Base-by-base conservation (phyloP, 2,113 vertebrate species). In the Pipra filicauda region DNA sequence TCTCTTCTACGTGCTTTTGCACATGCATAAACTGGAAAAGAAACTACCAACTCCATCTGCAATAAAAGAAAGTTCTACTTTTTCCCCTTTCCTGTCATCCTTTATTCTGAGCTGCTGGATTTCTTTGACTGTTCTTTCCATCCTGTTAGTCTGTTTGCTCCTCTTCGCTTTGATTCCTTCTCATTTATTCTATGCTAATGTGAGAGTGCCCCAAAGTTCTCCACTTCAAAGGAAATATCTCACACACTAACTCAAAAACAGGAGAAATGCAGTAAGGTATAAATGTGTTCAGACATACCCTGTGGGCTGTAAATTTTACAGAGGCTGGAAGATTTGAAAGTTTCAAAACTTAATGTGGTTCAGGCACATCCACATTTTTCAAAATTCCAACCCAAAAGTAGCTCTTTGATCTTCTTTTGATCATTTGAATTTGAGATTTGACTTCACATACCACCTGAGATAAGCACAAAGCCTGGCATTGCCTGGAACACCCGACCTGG, bases 361-460 rank as follows among this genome's bases (percentile, higher is more conserved):
- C 61, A 78, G 57, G n/a, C 35, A 16, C 61, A 46, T 27, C 44
- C 59, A n/a, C 5, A 0, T 90, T 84, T 94, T 85, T 80, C 69
- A 72, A 57, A 88, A 72, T 77, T 71, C 7, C 9, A 18, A 48
- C 83, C 35, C 41, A 9, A 64, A 83, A 86, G 43, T 21, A 24
- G 18, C 21, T 72, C 91, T 96, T 96, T 97, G 96, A 95, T 97
- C 88, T 86, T 91, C 73, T 86, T 93, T 86, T 94, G 69, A 87
- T 84, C 65, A 11, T 46, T 82, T 39, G 49, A 79, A 75, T 66
- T 76, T 41, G 77, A 92, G 89, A 61, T 61, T 91, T 82, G 54
- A 39, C 89, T 88, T 76, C 9, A 1, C 57, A 11, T 51, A 43
- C 58, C 73, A 92, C 94, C 76, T 91, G 92, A 92, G 95, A 75